These are phyloP conservation scores for Bombylius discolor DNA, from an alignment of 2,888 invertebrate species.

Conservation along the genomic window DNA sequence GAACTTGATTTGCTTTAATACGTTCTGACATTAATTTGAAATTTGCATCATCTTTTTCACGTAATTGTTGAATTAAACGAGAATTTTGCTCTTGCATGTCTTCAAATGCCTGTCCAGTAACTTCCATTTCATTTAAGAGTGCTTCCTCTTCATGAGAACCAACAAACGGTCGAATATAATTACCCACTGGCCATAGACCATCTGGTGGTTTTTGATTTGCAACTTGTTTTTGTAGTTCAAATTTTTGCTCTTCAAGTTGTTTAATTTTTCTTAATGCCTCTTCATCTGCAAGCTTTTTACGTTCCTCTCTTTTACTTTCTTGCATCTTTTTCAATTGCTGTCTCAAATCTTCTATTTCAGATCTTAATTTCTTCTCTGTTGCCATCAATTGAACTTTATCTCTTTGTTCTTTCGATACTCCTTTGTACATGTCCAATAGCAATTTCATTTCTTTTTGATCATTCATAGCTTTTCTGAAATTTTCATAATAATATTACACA, in stretches of 20 bases:
- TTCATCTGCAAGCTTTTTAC: slow-evolving; percentile 84
- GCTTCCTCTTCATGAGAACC: slow-evolving; percentile 88
- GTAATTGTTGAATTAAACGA: slow-evolving; percentile 80
- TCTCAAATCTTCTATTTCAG: slow-evolving; percentile 79
- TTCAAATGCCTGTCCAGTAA: slow-evolving; percentile 97
- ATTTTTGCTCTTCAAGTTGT: slow-evolving; percentile 85
- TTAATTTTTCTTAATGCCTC: slow-evolving; percentile 90
- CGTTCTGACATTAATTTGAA: slow-evolving; percentile 97
- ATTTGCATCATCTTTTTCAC: slow-evolving; percentile 96
- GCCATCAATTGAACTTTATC: slow-evolving; percentile 96
- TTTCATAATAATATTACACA: neutral
- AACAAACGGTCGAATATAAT: slow-evolving; percentile 54
- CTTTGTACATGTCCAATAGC: slow-evolving; percentile 91
- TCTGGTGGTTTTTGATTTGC: slow-evolving; percentile 67
- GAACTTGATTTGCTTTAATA: slow-evolving; percentile 89
- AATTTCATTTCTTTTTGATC: slow-evolving; percentile 92
- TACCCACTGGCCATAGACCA: slow-evolving; percentile 39
- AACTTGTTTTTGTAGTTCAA: slow-evolving; percentile 81
- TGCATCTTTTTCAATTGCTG: slow-evolving; percentile 77
- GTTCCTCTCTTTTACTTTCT: slow-evolving; percentile 83
- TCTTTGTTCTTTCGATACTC: slow-evolving; percentile 89
- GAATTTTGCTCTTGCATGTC: slow-evolving; percentile 99
- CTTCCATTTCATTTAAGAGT: slow-evolving; percentile 95
- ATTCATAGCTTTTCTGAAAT: slow-evolving; percentile 69
- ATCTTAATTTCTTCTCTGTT: slow-evolving; percentile 78